Percentiles rank a stretch among this genome's conserved stretches.
These are phyloP conservation scores for Lithobates sylvaticus DNA, from an alignment of 2,797 vertebrate species.

Conservation along the genomic window DNA sequence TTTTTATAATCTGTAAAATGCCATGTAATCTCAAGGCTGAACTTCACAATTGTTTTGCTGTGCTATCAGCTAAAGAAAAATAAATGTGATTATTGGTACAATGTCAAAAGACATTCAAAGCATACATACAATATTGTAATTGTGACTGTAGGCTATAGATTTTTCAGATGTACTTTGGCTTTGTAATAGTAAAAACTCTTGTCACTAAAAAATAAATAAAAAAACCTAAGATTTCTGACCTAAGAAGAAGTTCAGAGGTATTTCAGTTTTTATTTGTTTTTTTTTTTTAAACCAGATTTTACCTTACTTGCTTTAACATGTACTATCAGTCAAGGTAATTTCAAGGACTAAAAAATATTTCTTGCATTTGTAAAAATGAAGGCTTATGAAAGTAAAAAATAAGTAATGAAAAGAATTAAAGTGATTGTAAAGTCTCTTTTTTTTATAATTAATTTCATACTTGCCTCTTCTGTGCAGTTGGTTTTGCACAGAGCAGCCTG, in stretches of 20 bases:
- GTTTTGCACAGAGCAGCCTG: too few relatives aligned
- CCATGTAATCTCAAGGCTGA: not conserved
- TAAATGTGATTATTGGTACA: not conserved
- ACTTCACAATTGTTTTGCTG: not conserved
- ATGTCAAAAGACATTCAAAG: not conserved
- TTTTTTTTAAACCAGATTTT: not conserved
- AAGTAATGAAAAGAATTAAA: too few relatives aligned
- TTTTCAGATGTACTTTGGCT: not conserved
- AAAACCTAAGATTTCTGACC: not conserved
- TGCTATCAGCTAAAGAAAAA: not conserved
- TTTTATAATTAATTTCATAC: too few relatives aligned
- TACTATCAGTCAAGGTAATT: not conserved
- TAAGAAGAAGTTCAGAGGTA: not conserved
- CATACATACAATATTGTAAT: constrained; percentile 9
- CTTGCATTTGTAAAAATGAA: too few relatives aligned
- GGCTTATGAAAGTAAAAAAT: too few relatives aligned
- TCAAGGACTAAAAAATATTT: too few relatives aligned
- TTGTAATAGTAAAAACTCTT: not conserved
- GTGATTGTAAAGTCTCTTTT: too few relatives aligned
- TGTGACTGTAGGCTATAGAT: not conserved
- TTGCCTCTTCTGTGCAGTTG: too few relatives aligned
- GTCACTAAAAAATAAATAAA: not conserved
- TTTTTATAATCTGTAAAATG: not conserved
- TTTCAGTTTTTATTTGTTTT: not conserved
- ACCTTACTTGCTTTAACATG: not conserved